A percentile compares a stretch with the other conserved stretches of the same genome.
Evolutionary conservation across 2,888 invertebrate genomes (phyloP).

Genomic region (Spodoptera exigua): DNA sequence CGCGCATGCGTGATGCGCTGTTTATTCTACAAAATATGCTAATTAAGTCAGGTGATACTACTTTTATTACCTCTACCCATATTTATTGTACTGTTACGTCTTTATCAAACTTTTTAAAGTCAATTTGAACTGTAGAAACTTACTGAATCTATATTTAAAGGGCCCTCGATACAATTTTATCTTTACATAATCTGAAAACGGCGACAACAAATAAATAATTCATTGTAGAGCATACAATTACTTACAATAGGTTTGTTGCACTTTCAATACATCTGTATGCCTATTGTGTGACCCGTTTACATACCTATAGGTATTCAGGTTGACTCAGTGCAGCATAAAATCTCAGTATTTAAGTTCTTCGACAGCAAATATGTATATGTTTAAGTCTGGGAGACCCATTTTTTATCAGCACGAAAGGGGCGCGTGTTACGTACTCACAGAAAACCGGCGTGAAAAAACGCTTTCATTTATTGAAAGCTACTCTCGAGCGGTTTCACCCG

Average conservation of each 20-base stretch:
- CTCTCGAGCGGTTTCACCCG: no score
- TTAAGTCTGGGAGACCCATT: no score
- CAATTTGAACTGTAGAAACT: constrained; percentile 6
- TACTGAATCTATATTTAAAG: not conserved
- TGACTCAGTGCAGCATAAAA: constrained; percentile 3
- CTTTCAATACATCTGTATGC: constrained; percentile 34
- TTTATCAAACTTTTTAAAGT: constrained; percentile 11
- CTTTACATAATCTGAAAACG: constrained; percentile 12
- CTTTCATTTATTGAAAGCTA: no score
- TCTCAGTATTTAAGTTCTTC: constrained; percentile 18
- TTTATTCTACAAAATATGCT: constrained; percentile 63
- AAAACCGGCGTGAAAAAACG: no score
- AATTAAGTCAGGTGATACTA: constrained; percentile 53
- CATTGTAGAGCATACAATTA: constrained; percentile 42
- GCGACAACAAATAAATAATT: constrained; percentile 43
- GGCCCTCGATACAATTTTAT: constrained; percentile 11
- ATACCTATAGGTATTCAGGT: constrained; percentile 1
- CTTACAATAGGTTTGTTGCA: constrained; percentile 53
- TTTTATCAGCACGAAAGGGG: no score
- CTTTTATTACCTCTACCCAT: constrained; percentile 41
- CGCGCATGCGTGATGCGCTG: constrained; percentile 69
- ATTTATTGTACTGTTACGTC: constrained; percentile 13
- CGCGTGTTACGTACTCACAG: no score
- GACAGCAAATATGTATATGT: not conserved
- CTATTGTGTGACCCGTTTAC: constrained; percentile 34